These are phyloP conservation scores for Rachycentron canadum DNA, from an alignment of 2,797 vertebrate species.

Conservation along the genomic window DNA sequence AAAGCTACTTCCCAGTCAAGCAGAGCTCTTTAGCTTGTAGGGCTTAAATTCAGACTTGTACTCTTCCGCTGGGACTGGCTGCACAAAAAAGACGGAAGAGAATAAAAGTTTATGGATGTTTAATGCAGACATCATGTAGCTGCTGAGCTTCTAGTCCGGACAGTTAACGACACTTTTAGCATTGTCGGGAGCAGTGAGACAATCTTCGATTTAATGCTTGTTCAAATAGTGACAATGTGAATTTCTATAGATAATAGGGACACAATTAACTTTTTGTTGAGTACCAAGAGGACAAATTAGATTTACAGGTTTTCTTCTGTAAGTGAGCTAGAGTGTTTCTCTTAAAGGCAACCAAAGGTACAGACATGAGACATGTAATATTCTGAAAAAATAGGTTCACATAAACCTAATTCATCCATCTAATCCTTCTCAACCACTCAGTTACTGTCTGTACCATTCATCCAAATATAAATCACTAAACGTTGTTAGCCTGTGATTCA, in stretches of 20 bases:
- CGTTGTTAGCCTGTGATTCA: constrained; percentile 6
- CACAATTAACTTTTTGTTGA: background rate
- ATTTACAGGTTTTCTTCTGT: background rate
- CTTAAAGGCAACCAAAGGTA: background rate
- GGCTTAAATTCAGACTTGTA: too few species aligned
- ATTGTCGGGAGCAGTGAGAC: background rate
- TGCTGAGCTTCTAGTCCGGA: background rate
- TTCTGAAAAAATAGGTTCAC: background rate
- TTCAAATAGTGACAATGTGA: background rate
- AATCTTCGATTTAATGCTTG: background rate
- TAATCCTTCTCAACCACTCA: background rate
- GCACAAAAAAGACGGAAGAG: background rate
- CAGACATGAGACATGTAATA: background rate
- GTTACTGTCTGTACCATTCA: background rate
- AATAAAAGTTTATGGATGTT: too few species aligned
- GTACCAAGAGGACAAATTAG: background rate
- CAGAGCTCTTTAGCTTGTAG: too few species aligned
- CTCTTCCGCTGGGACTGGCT: too few species aligned
- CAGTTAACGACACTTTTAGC: background rate
- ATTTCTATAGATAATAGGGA: background rate
- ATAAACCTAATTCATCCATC: constrained; percentile 1
- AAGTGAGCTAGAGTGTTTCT: background rate
- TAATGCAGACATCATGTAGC: background rate
- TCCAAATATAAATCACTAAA: background rate
- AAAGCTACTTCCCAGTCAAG: too few species aligned